Conservation (phyloP, 2,797 vertebrate genomes). For the Lutjanus argentimaculatus region DNA sequence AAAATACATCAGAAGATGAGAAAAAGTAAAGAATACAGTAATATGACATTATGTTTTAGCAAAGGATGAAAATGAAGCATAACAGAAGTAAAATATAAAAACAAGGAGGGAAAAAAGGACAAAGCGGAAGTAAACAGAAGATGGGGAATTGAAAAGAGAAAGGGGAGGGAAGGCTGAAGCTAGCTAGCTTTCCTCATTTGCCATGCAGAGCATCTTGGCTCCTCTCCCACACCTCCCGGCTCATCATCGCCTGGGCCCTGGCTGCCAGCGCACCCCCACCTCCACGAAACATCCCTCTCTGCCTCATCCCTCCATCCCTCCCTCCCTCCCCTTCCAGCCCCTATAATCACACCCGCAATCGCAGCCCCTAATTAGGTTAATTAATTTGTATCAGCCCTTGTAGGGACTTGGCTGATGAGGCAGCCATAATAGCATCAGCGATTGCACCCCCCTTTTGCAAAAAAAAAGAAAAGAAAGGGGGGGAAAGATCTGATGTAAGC, state of each 20-base stretch:
- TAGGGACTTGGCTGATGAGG: constrained; percentile 99
- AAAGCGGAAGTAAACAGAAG: constrained; percentile 50
- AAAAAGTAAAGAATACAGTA: neutral
- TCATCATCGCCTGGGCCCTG: constrained; percentile 95
- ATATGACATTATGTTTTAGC: constrained; percentile 1
- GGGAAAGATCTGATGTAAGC: constrained; percentile 62
- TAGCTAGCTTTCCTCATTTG: constrained; percentile 88
- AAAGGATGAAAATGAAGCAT: constrained; percentile 1
- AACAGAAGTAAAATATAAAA: constrained; percentile 23
- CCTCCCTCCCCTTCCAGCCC: constrained; percentile 78
- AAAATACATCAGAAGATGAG: constrained; percentile 17
- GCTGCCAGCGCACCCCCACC: constrained; percentile 93
- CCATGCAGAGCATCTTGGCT: constrained; percentile 96
- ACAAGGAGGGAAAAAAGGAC: neutral
- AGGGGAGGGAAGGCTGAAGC: constrained; percentile 54
- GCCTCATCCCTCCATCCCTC: constrained; percentile 66
- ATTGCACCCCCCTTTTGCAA: constrained; percentile 76
- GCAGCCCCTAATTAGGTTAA: constrained; percentile 99
- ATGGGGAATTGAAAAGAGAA: constrained; percentile 45
- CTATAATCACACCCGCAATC: constrained; percentile 99
- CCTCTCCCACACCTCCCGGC: constrained; percentile 95
- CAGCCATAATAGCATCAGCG: constrained; percentile 94
- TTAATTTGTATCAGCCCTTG: constrained; percentile 99
- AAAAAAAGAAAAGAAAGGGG: constrained; percentile 31
- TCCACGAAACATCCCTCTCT: constrained; percentile 65